Conservation (phyloP, 2,888 invertebrate genomes). For the Leucophenga montana region DNA sequence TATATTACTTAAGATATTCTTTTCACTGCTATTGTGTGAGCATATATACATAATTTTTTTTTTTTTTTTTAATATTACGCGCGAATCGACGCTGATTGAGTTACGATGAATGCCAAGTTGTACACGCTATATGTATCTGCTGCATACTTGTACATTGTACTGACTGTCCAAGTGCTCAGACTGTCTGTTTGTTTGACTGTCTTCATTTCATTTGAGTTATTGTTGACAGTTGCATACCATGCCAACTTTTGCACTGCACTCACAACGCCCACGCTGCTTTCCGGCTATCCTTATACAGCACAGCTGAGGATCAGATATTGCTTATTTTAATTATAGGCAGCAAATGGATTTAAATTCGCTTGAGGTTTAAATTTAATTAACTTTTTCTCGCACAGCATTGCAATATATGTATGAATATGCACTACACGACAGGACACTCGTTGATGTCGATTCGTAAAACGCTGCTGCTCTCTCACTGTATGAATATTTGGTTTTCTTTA, state of each 20-base stretch:
- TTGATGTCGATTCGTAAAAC: too few relatives aligned
- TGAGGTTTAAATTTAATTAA: slow-evolving; percentile 51
- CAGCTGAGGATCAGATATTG: slow-evolving; percentile 48
- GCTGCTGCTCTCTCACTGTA: neutral
- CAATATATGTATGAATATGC: too few relatives aligned
- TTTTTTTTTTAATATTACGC: slow-evolving; percentile 38
- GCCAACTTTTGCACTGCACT: neutral
- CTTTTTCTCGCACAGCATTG: slow-evolving; percentile 6
- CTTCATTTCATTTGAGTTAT: slow-evolving; percentile 26
- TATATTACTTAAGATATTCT: too few relatives aligned
- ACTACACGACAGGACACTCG: too few relatives aligned
- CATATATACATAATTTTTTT: slow-evolving; percentile 16
- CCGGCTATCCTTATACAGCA: too few relatives aligned
- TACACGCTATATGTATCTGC: too few relatives aligned
- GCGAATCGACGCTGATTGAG: slow-evolving; percentile 49
- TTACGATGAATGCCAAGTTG: slow-evolving; percentile 43
- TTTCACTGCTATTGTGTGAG: too few relatives aligned
- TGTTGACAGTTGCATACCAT: slow-evolving; percentile 12
- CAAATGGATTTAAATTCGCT: slow-evolving; percentile 48
- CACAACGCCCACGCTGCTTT: too few relatives aligned
- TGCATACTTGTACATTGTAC: too few relatives aligned
- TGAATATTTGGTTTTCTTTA: neutral
- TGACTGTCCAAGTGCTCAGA: slow-evolving; percentile 9
- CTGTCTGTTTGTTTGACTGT: slow-evolving; percentile 17
- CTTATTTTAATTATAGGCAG: slow-evolving; percentile 51